Evolutionary conservation across 2,113 vertebrate genomes (phyloP).

Genomic region (Bubalus kerabau): DNA sequence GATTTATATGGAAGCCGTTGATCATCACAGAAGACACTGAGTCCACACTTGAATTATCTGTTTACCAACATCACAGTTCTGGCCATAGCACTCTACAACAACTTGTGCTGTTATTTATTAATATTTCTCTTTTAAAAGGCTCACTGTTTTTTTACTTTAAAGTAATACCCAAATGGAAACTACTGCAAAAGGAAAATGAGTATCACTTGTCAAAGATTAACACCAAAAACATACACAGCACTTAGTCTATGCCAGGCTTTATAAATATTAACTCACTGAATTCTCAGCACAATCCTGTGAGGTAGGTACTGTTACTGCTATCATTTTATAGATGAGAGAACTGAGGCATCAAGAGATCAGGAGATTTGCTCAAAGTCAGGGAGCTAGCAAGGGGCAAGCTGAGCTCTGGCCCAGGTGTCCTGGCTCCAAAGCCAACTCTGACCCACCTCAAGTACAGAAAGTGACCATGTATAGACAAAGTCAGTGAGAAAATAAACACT

Average conservation of each 20-base stretch:
- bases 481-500: background rate
- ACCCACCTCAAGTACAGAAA: background rate
- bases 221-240: background rate
- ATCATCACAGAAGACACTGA: background rate
- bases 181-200: background rate
- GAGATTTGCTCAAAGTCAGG: background rate
- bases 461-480: background rate
- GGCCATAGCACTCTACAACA: background rate
- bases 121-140: slow-evolving; percentile 2
- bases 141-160: background rate
- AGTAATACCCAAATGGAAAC: background rate
- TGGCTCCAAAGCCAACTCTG: background rate
- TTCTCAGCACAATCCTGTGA: background rate
- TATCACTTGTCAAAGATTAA: slow-evolving; percentile 26
- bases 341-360: background rate
- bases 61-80: background rate
- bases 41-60: background rate
- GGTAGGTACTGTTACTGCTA: background rate
- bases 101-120: background rate
- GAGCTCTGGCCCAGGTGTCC: too few species aligned
- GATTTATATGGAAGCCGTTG: background rate
- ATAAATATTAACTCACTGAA: background rate
- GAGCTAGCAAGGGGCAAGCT: background rate
- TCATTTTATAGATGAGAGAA: background rate
- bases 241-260: background rate